These are phyloP conservation scores for Caenorhabditis sp. DNA, from an alignment of 2,888 invertebrate species.

Conservation along the genomic window DNA sequence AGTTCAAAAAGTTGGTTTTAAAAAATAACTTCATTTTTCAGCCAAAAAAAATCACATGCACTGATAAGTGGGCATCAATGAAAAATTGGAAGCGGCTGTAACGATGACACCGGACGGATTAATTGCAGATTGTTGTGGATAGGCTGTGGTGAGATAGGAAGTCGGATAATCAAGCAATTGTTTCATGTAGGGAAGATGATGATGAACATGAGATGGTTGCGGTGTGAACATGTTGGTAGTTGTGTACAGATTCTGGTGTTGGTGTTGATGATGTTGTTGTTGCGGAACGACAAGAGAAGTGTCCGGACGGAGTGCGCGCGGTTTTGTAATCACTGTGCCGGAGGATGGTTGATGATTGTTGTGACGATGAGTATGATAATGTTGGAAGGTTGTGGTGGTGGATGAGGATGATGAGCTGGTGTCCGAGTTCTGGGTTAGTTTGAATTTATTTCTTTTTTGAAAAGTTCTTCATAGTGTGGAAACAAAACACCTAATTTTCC, in stretches of 20 bases:
- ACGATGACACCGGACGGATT: too few relatives aligned
- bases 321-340: neutral
- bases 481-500: too few relatives aligned
- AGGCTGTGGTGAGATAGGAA: slow-evolving; percentile 29
- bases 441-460: too few relatives aligned
- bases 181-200: slow-evolving; percentile 41
- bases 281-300: slow-evolving; percentile 20
- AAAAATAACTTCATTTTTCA: neutral
- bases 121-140: too few relatives aligned
- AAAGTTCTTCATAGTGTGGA: too few relatives aligned
- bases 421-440: too few relatives aligned
- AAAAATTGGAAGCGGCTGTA: neutral
- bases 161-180: slow-evolving; percentile 45
- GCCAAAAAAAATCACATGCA: slow-evolving; percentile 15
- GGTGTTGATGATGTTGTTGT: neutral
- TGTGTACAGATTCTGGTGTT: neutral
- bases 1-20: neutral
- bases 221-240: neutral
- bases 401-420: neutral
- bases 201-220: slow-evolving; percentile 6
- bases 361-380: too few relatives aligned
- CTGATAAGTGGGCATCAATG: slow-evolving; percentile 27
- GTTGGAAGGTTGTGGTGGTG: neutral
- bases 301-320: slow-evolving; percentile 18
- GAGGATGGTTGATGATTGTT: slow-evolving; percentile 2